Evolutionary conservation across 2,113 vertebrate genomes (phyloP).

Genomic region (Bufo gargarizans): DNA sequence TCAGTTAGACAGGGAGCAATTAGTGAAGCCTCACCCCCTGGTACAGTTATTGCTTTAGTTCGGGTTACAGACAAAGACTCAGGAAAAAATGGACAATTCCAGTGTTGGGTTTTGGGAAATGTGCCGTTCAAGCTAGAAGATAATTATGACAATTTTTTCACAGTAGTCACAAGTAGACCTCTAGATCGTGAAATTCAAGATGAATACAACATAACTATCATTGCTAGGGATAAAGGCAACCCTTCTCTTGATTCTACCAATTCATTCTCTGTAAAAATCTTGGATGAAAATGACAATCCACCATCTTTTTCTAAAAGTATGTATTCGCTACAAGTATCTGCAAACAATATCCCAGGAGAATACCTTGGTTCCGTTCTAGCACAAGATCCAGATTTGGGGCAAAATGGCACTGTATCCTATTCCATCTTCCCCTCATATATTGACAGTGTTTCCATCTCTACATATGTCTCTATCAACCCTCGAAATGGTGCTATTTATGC

Average conservation of each 20-base stretch:
- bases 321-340: slow-evolving; percentile 94
- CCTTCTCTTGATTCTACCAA: slow-evolving; percentile 95
- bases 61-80: slow-evolving; percentile 95
- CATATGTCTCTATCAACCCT: slow-evolving; percentile 95
- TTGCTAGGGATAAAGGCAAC: slow-evolving; percentile 92
- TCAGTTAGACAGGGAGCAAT: slow-evolving; percentile 96
- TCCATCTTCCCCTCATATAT: slow-evolving; percentile 94
- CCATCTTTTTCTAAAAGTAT: slow-evolving; percentile 92
- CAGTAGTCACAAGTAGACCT: slow-evolving; percentile 91
- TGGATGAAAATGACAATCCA: slow-evolving; percentile 96
- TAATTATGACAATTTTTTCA: slow-evolving; percentile 97
- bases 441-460: slow-evolving; percentile 94
- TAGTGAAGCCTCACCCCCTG: slow-evolving; percentile 92
- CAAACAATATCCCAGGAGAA: slow-evolving; percentile 98
- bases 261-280: slow-evolving; percentile 91
- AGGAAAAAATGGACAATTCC: slow-evolving; percentile 93
- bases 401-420: slow-evolving; percentile 96
- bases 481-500: slow-evolving; percentile 97
- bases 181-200: slow-evolving; percentile 93
- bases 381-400: slow-evolving; percentile 92
- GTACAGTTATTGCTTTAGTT: slow-evolving; percentile 95
- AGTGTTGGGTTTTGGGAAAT: slow-evolving; percentile 89
- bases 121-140: slow-evolving; percentile 95
- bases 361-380: slow-evolving; percentile 94
- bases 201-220: slow-evolving; percentile 95